phyloP scores from a whole-genome alignment of 2,113 vertebrate genomes.

The Perca schrenkii region DNA sequence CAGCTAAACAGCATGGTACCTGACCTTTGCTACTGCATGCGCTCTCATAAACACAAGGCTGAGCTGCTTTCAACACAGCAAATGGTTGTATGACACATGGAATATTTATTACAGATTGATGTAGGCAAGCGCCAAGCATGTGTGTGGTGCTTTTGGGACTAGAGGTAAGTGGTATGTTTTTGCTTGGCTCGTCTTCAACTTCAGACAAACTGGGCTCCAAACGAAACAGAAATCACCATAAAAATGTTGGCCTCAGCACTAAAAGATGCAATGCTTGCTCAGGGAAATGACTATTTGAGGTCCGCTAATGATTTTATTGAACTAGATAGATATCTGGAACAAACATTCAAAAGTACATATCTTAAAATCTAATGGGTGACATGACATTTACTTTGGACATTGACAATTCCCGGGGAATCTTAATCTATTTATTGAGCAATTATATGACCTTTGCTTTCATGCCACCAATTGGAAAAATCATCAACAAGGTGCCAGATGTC shows the following conservation, averaged over 20 bases:
- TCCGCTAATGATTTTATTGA: no score
- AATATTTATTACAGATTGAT: not conserved
- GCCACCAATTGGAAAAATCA: no score
- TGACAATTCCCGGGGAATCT: no score
- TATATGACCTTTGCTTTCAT: no score
- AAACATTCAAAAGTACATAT: no score
- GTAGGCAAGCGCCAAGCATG: not conserved
- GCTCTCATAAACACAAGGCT: not conserved
- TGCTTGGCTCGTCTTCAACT: not conserved
- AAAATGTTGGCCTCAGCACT: no score
- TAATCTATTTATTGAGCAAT: no score
- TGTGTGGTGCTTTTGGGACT: not conserved
- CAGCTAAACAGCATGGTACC: not conserved
- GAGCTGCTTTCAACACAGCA: not conserved
- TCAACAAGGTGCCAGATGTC: no score
- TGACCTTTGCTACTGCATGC: conserved; percentile 1
- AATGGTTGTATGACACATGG: not conserved
- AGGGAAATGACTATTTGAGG: not conserved
- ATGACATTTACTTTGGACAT: no score
- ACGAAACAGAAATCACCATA: not conserved
- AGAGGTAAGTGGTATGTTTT: not conserved
- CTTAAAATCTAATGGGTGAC: no score
- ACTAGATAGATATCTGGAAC: no score
- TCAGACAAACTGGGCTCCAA: not conserved
- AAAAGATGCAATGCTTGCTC: not conserved